Percentiles rank a stretch among this genome's conserved stretches.
These are phyloP conservation scores for Benthosema pterotum DNA, from an alignment of 2,797 vertebrate genomes.

Conservation along the genomic window DNA sequence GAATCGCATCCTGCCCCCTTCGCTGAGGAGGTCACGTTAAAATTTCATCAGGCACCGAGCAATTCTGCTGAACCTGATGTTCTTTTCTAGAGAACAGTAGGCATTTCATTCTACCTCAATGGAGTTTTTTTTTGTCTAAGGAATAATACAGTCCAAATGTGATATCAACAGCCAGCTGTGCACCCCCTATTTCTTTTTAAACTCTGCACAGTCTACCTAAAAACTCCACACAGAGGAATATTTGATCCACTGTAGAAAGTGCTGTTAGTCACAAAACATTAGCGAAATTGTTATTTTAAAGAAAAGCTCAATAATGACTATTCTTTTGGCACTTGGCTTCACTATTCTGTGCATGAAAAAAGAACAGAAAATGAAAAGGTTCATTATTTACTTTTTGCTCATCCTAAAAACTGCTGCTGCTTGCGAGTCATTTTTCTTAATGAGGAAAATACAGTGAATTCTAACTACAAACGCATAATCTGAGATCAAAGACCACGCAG, in stretches of 20 bases:
- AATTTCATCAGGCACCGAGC: constrained; percentile 58
- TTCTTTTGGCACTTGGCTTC: not conserved
- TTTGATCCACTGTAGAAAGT: not conserved
- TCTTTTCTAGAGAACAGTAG: constrained; percentile 40
- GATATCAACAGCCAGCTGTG: constrained; percentile 24
- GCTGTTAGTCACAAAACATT: not conserved
- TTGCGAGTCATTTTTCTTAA: not conserved
- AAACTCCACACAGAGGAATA: not conserved
- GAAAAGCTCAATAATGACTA: constrained; percentile 1
- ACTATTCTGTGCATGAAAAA: not conserved
- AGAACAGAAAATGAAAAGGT: not conserved
- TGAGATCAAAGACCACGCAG: no score
- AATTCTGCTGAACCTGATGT: constrained; percentile 36
- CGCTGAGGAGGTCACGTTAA: constrained; percentile 47
- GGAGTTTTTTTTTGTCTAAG: constrained; percentile 45
- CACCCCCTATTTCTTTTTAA: not conserved
- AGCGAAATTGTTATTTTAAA: not conserved
- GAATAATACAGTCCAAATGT: constrained; percentile 46
- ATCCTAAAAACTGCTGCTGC: not conserved
- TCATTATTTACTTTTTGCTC: not conserved
- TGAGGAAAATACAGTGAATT: not conserved
- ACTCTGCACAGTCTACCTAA: not conserved
- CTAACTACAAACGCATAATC: no score
- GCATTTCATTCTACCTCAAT: constrained; percentile 43
- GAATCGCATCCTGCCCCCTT: constrained; percentile 54